phyloP scores from a whole-genome alignment of 2,888 invertebrate species.

The Sinhomidia bicolor region DNA sequence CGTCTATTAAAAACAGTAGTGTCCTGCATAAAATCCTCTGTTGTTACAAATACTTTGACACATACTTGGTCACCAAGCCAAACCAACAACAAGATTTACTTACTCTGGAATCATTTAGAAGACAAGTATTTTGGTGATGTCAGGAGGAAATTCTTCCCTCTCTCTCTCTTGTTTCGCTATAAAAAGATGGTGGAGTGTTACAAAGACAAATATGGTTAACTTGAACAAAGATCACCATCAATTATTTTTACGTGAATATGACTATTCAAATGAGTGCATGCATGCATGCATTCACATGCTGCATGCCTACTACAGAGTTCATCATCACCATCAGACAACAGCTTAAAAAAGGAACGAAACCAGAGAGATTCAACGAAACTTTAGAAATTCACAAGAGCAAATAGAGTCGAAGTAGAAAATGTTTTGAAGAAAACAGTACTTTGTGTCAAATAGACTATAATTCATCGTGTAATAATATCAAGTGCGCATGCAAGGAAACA shows the following conservation, averaged over 20 bases:
- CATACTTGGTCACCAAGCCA: conserved; percentile 22
- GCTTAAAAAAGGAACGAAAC: neutral
- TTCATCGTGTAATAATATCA: conserved; percentile 15
- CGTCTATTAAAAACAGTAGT: neutral
- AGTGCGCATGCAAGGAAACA: neutral
- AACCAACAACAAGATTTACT: conserved; percentile 12
- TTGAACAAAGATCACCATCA: conserved; percentile 67
- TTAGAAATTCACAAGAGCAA: conserved; percentile 1
- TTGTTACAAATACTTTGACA: conserved; percentile 22
- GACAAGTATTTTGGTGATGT: conserved; percentile 22
- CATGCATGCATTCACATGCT: neutral
- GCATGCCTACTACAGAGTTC: neutral
- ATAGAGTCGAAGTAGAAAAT: neutral
- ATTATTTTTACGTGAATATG: conserved; percentile 67
- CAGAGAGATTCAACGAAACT: neutral
- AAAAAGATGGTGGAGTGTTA: conserved; percentile 38
- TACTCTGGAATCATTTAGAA: conserved; percentile 34
- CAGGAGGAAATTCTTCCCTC: conserved; percentile 27
- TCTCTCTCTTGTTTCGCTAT: neutral
- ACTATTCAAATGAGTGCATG: conserved; percentile 38
- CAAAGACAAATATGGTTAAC: conserved; percentile 69
- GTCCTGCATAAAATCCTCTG: neutral
- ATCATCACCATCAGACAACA: no score
- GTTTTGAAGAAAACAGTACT: conserved; percentile 7
- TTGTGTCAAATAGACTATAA: conserved; percentile 34